phyloP scores from a whole-genome alignment of 2,888 invertebrate genomes.

The Heteromyza rotundicornis region DNA sequence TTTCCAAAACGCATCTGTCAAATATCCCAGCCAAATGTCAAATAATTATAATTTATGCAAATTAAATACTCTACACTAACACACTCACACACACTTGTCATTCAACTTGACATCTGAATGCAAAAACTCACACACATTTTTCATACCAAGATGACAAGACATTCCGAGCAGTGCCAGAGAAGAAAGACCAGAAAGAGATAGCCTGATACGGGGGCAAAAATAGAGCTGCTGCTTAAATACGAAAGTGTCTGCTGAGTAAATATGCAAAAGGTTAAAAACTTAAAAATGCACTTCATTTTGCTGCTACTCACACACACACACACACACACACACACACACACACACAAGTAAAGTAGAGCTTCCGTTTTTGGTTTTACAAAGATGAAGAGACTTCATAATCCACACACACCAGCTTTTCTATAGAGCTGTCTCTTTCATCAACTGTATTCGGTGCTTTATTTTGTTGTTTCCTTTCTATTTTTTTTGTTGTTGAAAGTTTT shows the following conservation, averaged over 20 bases:
- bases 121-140: not conserved
- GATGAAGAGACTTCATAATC: no score
- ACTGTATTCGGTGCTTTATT: no score
- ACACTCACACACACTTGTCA: constrained; percentile 17
- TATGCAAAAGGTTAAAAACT: constrained; percentile 48
- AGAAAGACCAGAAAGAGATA: constrained; percentile 5
- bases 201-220: not conserved
- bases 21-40: constrained; percentile 9
- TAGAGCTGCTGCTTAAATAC: not conserved
- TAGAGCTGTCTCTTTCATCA: not conserved
- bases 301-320: not conserved
- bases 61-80: constrained; percentile 36
- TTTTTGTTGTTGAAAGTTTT: constrained; percentile 39
- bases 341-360: not conserved
- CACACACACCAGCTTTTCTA: no score
- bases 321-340: constrained; percentile 13
- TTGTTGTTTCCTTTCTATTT: constrained; percentile 37
- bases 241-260: constrained; percentile 25
- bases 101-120: constrained; percentile 22
- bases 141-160: not conserved
- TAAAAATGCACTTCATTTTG: constrained; percentile 24
- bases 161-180: not conserved
- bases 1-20: constrained; percentile 1
- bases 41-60: constrained; percentile 38
- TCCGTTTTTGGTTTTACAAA: no score